Evolutionary conservation across 2,113 vertebrate genomes (phyloP).

Genomic region (Kryptolebias marmoratus): DNA sequence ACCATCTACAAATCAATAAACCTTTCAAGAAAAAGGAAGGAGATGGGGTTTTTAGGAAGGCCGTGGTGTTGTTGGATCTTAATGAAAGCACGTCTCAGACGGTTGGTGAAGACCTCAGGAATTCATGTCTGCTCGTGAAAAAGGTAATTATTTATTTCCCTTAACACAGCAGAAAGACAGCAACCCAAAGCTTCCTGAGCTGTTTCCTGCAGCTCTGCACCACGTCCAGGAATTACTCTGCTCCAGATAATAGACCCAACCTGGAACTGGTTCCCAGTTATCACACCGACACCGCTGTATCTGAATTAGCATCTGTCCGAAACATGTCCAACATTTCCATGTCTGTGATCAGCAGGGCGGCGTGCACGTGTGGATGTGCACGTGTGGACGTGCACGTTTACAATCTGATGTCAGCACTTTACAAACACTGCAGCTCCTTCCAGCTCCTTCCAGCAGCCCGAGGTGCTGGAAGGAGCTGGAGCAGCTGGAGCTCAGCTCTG

Average conservation of each 20-base stretch:
- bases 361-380: not conserved
- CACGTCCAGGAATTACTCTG: not conserved
- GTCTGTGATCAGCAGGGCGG: conserved; percentile 7
- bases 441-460: conserved; percentile 16
- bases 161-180: not conserved
- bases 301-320: conserved; percentile 1
- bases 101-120: no score
- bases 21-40: no score
- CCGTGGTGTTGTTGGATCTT: no score
- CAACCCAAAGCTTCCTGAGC: no score
- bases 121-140: no score
- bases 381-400: not conserved
- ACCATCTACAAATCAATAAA: no score
- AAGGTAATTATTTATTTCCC: no score
- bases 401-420: conserved; percentile 44
- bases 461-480: conserved; percentile 51
- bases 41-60: no score
- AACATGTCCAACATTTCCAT: not conserved
- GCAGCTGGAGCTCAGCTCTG: conserved; percentile 42
- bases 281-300: not conserved
- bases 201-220: not conserved
- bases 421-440: conserved; percentile 49
- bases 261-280: no score
- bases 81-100: no score
- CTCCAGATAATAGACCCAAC: no score